Conservation (phyloP, 2,113 vertebrate species). For the Parus major region DNA sequence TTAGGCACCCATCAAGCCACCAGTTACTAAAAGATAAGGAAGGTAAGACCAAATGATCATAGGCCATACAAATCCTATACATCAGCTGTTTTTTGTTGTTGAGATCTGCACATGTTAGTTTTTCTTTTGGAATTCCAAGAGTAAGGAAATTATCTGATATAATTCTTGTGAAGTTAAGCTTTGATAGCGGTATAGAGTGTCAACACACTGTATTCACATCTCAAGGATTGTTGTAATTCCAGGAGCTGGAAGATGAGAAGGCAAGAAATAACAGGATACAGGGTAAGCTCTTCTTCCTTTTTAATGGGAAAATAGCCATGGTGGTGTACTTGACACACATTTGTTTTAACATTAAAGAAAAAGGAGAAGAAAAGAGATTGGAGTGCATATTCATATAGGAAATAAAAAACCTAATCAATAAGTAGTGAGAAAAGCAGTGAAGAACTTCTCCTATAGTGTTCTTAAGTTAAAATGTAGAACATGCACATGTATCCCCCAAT, state of each 20-base stretch:
- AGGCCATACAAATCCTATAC: not conserved
- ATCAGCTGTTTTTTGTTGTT: not conserved
- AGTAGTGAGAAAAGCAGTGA: not conserved
- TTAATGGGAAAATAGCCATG: not conserved
- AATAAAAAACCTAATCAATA: not conserved
- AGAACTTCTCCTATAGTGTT: not conserved
- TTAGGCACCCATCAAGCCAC: not conserved
- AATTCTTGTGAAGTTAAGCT: not conserved
- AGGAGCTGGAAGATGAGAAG: not conserved
- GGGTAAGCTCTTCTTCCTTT: not conserved
- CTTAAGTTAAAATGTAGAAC: not conserved
- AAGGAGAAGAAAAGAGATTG: not conserved
- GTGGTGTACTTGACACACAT: not conserved
- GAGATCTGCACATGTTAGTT: not conserved
- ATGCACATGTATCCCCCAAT: not conserved
- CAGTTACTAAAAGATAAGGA: not conserved
- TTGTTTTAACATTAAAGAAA: not conserved
- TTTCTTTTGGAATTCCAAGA: not conserved
- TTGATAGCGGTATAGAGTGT: not conserved
- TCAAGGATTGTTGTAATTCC: not conserved
- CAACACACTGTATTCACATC: not conserved
- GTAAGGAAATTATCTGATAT: not conserved
- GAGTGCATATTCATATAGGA: not conserved
- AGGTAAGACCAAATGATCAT: not conserved
- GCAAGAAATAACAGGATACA: not conserved